Base-by-base conservation (phyloP, 30 jellyfish, hydroid and myxozoan genomes). In the Aurelia coerulea region DNA sequence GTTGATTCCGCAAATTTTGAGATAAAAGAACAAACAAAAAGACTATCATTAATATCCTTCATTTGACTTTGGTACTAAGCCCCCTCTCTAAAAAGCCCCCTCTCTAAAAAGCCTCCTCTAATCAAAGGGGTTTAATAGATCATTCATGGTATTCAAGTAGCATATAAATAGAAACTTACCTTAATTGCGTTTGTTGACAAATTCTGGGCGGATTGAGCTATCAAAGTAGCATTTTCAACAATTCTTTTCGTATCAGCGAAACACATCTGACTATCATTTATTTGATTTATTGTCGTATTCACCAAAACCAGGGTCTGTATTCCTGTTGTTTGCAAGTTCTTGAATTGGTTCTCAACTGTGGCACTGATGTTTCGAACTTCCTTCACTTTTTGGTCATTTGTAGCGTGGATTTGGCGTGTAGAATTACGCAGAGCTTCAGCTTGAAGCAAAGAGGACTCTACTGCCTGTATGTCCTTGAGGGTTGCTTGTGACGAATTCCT, bases 401-500 rank as follows among this genome's bases (percentile, higher is more conserved):
- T 84, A 17, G 85, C 19, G 51, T 81, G 97, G 32, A 62, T 62
- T 5, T 62, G 71, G 10, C 39, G 65, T 1, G 97, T 81, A 12
- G 92, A 31, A 78, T 83, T 78, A 1, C 90, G 96, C 31, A 85
- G 88, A 11, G 92, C 18, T 31, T 89, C 91, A 1, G 96, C 86
- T 31, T 76, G 68, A 11, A 65, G 79, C 53, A 93, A 49, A 35
- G 95, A 73, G 3, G 67, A 37, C 51, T 83, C 96, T 19, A 93
- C 81, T 8, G 88, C 51, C 68, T 75, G 85, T 35, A 93, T 83
- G 31, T 83, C 90, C 13, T 85, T 46, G 18, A 93, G 87, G 23
- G 97, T 93, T 18, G 81, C 71, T 71, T 93, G 97, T 17, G 98
- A 93, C 5, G 90, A 89, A 51, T 86, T 84, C 87, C 98, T 93